phyloP scores from a whole-genome alignment of 2,113 vertebrate genomes.

The Pituophis catenifer region DNA sequence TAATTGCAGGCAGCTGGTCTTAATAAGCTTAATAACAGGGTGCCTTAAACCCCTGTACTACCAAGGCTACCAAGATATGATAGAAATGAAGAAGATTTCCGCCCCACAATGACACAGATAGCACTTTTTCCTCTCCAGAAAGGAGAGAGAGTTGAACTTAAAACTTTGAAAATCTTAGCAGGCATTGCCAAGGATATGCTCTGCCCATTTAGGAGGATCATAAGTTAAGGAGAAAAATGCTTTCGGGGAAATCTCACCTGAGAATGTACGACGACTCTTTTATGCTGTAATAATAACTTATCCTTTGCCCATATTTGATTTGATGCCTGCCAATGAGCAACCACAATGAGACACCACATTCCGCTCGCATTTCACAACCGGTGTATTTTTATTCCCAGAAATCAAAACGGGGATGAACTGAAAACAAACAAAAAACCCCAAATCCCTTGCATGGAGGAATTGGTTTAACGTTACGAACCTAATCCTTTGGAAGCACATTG shows the following conservation, averaged over 20 bases:
- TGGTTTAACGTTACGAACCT: not conserved
- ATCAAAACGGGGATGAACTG: not conserved
- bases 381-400: constrained; percentile 30
- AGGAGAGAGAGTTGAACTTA: not conserved
- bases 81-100: not conserved
- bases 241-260: constrained; percentile 24
- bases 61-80: too few relatives aligned
- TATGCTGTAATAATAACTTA: constrained; percentile 48
- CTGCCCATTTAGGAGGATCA: not conserved
- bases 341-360: constrained; percentile 25
- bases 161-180: not conserved
- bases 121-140: not conserved
- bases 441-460: not conserved
- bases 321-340: constrained; percentile 35
- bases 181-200: not conserved
- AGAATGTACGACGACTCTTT: constrained; percentile 30
- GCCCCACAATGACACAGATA: too few relatives aligned
- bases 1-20: too few relatives aligned
- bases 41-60: too few relatives aligned
- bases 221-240: not conserved
- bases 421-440: not conserved
- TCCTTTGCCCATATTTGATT: constrained; percentile 41
- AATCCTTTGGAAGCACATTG: constrained; percentile 26
- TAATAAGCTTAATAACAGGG: too few relatives aligned
- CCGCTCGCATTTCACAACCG: constrained; percentile 30